Evolutionary conservation across 2,888 invertebrate genomes (phyloP).

Genomic region (Phoronis australis): DNA sequence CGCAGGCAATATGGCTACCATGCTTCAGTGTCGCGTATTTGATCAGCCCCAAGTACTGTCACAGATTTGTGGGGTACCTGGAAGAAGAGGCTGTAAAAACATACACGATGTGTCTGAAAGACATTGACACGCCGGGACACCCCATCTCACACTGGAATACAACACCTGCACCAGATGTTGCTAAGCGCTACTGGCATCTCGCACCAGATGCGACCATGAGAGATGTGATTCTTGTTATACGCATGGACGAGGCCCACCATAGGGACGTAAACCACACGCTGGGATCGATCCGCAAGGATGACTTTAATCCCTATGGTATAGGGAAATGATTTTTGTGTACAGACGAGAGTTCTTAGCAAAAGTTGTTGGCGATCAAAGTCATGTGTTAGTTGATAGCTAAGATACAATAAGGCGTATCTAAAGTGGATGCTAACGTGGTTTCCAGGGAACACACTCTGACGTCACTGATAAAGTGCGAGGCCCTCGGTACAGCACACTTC

Average conservation of each 20-base stretch:
- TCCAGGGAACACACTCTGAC: no score
- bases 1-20: conserved; percentile 39
- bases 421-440: no score
- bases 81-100: conserved; percentile 52
- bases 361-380: no score
- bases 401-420: no score
- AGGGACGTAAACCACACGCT: conserved; percentile 50
- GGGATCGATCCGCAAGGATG: conserved; percentile 38
- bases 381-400: no score
- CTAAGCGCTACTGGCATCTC: conserved; percentile 46
- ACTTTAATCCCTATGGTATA: conserved; percentile 45
- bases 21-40: conserved; percentile 43
- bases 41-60: conserved; percentile 42
- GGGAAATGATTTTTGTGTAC: no score
- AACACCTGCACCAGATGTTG: conserved; percentile 37
- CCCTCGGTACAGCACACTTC: no score
- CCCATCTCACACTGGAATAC: conserved; percentile 44
- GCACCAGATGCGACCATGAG: conserved; percentile 39
- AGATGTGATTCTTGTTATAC: conserved; percentile 44
- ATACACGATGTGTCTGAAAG: conserved; percentile 43
- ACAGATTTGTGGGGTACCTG: conserved; percentile 50
- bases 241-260: conserved; percentile 51
- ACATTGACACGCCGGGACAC: no score
- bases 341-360: no score
- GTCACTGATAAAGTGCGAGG: no score